Evolutionary conservation across 2,113 vertebrate species (phyloP).

Genomic region (Gallinago paraguaiae): DNA sequence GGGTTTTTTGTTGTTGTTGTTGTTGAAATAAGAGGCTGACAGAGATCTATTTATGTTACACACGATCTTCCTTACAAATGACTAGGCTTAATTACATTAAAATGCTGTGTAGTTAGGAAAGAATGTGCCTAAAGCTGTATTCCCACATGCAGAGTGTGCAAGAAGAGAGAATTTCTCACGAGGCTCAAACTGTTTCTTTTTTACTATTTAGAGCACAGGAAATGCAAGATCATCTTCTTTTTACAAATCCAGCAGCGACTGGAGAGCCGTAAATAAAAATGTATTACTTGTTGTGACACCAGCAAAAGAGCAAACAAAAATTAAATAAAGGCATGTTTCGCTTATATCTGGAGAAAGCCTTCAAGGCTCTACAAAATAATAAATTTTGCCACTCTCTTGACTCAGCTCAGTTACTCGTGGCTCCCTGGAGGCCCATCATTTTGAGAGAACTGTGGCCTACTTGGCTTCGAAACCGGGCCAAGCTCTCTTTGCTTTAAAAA

Average conservation of each 20-base stretch:
- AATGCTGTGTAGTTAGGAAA: not conserved
- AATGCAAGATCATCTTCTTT: not conserved
- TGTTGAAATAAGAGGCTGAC: not conserved
- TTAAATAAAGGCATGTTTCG: not conserved
- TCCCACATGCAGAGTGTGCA: not conserved
- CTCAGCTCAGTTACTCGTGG: not conserved
- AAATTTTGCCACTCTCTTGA: not conserved
- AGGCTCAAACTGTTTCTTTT: not conserved
- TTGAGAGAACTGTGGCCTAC: not conserved
- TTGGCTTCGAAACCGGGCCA: not conserved
- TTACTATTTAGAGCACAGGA: not conserved
- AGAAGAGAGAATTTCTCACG: not conserved
- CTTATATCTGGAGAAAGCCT: not conserved
- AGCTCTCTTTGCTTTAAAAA: not conserved
- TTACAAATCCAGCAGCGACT: not conserved
- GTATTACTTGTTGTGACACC: not conserved
- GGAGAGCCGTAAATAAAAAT: not conserved
- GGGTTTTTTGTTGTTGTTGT: not conserved
- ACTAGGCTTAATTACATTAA: not conserved
- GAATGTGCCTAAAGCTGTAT: conserved; percentile 2
- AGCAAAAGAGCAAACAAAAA: not conserved
- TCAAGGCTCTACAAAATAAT: not conserved
- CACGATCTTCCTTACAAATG: not conserved
- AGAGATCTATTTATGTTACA: not conserved
- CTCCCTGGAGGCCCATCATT: not conserved